These are phyloP conservation scores for Saguinus imperator DNA, from an alignment of 2,113 vertebrate species.

Conservation along the genomic window DNA sequence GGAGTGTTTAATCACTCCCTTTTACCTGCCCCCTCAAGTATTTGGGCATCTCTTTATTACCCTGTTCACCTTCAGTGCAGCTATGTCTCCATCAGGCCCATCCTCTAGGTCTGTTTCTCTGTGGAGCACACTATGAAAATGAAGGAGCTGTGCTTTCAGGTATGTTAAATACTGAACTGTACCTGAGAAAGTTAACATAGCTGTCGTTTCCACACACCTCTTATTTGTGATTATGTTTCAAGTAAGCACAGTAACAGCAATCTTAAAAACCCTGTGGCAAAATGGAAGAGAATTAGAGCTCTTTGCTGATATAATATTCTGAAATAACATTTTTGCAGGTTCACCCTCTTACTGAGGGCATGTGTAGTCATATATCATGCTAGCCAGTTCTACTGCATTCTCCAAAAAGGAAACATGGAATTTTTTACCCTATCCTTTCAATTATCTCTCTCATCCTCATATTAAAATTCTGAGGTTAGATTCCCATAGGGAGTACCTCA, in stretches of 20 bases:
- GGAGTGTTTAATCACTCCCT: neutral
- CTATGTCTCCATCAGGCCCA: neutral
- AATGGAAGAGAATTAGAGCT: conserved; percentile 47
- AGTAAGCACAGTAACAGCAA: conserved; percentile 47
- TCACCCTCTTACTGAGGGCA: conserved; percentile 47
- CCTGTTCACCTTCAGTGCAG: neutral
- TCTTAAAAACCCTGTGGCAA: conserved; percentile 60
- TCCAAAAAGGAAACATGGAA: conserved; percentile 10
- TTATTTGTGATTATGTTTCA: conserved; percentile 66
- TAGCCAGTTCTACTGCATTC: conserved; percentile 36
- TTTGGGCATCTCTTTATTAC: neutral
- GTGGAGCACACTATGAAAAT: neutral
- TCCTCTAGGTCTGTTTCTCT: neutral
- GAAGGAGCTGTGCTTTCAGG: conserved; percentile 17
- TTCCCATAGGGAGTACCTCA: neutral
- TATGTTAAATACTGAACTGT: conserved; percentile 28
- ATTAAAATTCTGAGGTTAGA: conserved; percentile 38
- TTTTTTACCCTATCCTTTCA: conserved; percentile 48
- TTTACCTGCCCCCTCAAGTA: too few species aligned
- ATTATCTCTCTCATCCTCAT: conserved; percentile 34
- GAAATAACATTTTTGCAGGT: conserved; percentile 57
- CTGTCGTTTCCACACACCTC: conserved; percentile 30
- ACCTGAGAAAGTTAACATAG: conserved; percentile 53
- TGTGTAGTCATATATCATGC: conserved; percentile 47
- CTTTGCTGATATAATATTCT: conserved; percentile 46